These are phyloP conservation scores for Erebia epiphron DNA, from an alignment of 2,888 invertebrate genomes.

Conservation along the genomic window DNA sequence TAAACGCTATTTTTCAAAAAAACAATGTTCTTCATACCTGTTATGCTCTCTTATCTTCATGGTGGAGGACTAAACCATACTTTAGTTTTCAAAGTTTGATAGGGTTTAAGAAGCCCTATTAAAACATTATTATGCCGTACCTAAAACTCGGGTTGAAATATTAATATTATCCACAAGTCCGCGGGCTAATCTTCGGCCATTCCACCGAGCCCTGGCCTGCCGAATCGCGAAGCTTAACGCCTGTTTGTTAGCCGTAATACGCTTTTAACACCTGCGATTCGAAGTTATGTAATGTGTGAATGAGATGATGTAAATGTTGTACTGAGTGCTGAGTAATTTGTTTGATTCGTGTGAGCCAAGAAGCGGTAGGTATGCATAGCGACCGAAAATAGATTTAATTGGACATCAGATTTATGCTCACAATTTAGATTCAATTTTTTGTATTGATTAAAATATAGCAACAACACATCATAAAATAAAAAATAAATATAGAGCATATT, in stretches of 20 bases:
- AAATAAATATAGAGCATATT: conserved; percentile 8
- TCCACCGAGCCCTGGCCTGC: conserved; percentile 68
- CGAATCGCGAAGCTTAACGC: conserved; percentile 75
- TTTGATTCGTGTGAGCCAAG: conserved; percentile 44
- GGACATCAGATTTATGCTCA: conserved; percentile 43
- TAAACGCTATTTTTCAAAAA: background rate
- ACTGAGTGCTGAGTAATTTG: conserved; percentile 59
- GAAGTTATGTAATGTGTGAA: conserved; percentile 62
- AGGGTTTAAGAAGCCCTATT: conserved; percentile 44
- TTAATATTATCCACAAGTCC: conserved; percentile 63
- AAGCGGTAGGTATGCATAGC: conserved; percentile 43
- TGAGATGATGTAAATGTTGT: conserved; percentile 64
- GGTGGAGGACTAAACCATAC: background rate
- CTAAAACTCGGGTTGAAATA: conserved; percentile 63
- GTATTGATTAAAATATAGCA: conserved; percentile 25
- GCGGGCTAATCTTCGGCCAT: conserved; percentile 74
- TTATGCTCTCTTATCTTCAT: background rate
- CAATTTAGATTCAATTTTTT: conserved; percentile 38
- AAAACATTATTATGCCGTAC: conserved; percentile 53
- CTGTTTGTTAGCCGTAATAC: conserved; percentile 77
- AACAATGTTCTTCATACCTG: too few species aligned
- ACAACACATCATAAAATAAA: conserved; percentile 28
- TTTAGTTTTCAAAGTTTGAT: conserved; percentile 11
- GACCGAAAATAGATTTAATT: conserved; percentile 49
- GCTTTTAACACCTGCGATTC: conserved; percentile 78